Conservation (phyloP, 64 coral and sea anemone genomes). For the Anthopleura sola region DNA sequence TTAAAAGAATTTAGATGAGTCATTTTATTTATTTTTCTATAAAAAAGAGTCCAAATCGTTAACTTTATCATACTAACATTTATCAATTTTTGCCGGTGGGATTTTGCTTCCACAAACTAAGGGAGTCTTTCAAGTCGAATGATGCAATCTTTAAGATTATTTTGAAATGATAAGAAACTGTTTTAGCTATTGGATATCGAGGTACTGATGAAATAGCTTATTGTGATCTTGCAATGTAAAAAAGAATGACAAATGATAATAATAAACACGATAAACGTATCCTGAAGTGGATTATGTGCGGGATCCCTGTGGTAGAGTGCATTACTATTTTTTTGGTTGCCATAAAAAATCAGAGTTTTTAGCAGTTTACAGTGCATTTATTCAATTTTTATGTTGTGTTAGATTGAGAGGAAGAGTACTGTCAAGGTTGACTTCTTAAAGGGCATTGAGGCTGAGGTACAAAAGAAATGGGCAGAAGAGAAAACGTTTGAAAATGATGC, state of each 20-base stretch:
- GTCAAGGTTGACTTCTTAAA: conserved; percentile 65
- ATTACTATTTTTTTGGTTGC: no score
- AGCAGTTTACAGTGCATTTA: not conserved
- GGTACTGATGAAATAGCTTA: not conserved
- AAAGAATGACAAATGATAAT: not conserved
- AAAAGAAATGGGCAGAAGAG: conserved; percentile 47
- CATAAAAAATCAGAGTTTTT: no score
- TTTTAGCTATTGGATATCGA: not conserved
- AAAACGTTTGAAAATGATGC: conserved; percentile 55
- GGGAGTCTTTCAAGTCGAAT: not conserved
- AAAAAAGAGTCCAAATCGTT: not conserved
- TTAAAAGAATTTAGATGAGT: not conserved
- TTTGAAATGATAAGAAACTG: not conserved
- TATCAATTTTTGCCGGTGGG: no score
- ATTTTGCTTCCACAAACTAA: no score
- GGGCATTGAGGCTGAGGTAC: conserved; percentile 41
- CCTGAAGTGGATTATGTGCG: not conserved
- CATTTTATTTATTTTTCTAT: not conserved
- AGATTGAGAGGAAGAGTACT: conserved; percentile 68
- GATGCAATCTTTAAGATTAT: not conserved
- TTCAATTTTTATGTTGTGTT: not conserved
- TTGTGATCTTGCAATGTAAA: not conserved
- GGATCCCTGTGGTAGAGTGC: no score
- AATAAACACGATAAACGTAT: not conserved
- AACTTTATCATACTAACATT: no score